phyloP scores from a whole-genome alignment of 2,113 vertebrate species.

The Suncus etruscus region DNA sequence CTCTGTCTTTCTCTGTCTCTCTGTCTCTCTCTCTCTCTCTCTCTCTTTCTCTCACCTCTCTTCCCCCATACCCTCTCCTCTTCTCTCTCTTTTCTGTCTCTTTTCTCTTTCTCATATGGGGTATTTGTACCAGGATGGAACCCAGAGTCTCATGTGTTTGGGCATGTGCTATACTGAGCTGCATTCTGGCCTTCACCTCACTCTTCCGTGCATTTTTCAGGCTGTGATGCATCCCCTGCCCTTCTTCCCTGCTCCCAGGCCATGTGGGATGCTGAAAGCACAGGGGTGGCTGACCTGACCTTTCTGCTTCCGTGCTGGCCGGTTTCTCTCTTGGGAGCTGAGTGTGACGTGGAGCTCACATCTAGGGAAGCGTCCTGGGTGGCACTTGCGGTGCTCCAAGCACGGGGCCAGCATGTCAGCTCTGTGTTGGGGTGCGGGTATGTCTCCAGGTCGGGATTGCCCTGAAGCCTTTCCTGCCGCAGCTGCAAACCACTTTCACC shows the following conservation, averaged over 20 bases:
- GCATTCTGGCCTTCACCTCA: background rate
- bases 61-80: too few relatives aligned
- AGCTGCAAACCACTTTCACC: conserved; percentile 98
- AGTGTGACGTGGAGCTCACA: too few relatives aligned
- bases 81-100: background rate
- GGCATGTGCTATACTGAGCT: too few relatives aligned
- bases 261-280: background rate
- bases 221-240: too few relatives aligned
- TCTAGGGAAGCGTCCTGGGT: too few relatives aligned
- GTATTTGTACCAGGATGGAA: too few relatives aligned
- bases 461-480: conserved; percentile 98
- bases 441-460: conserved; percentile 94
- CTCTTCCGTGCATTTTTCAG: background rate
- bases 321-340: rapidly evolving
- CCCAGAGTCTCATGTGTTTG: too few relatives aligned
- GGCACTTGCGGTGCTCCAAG: background rate
- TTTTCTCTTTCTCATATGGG: background rate
- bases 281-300: background rate
- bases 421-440: rapidly evolving
- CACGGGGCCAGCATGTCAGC: background rate
- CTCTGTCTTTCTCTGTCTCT: background rate
- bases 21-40: too few relatives aligned
- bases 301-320: background rate
- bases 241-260: too few relatives aligned
- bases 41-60: background rate